These are phyloP conservation scores for Alloplasta piceator DNA, from an alignment of 2,888 invertebrate genomes.

Conservation along the genomic window DNA sequence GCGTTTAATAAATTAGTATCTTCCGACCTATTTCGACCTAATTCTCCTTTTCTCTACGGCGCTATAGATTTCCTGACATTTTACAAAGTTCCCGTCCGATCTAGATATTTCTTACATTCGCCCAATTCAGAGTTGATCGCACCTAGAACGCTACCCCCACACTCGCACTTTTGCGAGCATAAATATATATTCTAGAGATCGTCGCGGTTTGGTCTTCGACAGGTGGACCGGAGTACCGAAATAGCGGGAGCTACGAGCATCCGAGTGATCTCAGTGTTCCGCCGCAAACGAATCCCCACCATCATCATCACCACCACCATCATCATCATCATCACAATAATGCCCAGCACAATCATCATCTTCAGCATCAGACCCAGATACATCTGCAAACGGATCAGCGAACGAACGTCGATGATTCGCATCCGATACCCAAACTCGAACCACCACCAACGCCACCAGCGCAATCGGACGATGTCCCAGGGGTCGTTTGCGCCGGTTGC, in stretches of 20 bases:
- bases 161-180: background rate
- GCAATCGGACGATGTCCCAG: constrained; percentile 82
- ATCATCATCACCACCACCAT: constrained; percentile 75
- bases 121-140: background rate
- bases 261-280: constrained; percentile 79
- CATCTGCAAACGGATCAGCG: constrained; percentile 66
- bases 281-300: constrained; percentile 79
- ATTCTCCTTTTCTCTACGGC: too few species aligned
- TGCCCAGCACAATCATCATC: constrained; percentile 66
- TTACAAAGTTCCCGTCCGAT: background rate
- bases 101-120: background rate
- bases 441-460: constrained; percentile 82
- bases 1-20: too few species aligned
- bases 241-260: constrained; percentile 77
- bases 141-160: too few species aligned
- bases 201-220: too few species aligned
- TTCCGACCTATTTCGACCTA: too few species aligned
- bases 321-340: constrained; percentile 72
- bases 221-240: constrained; percentile 80
- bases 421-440: constrained; percentile 85
- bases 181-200: constrained; percentile 33
- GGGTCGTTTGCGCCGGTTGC: constrained; percentile 93
- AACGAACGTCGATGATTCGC: constrained; percentile 81
- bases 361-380: constrained; percentile 67
- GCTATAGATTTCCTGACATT: too few species aligned